These are phyloP conservation scores for Crepidodera aurea DNA, from an alignment of 2,888 invertebrate genomes.

Conservation along the genomic window DNA sequence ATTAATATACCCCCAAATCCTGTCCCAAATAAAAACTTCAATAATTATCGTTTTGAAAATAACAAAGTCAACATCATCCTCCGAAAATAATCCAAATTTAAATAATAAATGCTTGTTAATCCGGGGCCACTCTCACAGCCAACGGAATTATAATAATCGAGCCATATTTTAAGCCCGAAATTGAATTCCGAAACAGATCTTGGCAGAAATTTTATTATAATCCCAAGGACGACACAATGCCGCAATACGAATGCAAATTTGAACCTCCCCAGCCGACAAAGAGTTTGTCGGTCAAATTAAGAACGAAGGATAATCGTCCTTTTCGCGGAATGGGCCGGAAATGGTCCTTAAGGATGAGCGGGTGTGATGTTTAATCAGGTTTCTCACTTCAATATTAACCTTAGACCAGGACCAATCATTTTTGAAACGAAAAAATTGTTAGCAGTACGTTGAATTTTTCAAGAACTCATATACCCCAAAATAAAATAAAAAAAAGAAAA, in stretches of 20 bases:
- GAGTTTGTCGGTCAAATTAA: conserved; percentile 13
- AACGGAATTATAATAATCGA: conserved; percentile 27
- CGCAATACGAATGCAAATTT: conserved; percentile 38
- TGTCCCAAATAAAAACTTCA: not conserved
- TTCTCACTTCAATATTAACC: no score
- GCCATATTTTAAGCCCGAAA: conserved; percentile 38
- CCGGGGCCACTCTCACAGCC: not conserved
- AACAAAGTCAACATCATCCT: not conserved
- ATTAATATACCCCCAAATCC: no score
- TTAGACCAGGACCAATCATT: no score
- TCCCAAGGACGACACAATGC: conserved; percentile 25
- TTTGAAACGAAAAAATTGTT: no score
- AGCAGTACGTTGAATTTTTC: no score
- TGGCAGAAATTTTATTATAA: conserved; percentile 42
- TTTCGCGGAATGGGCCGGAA: not conserved
- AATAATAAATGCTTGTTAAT: conserved; percentile 6
- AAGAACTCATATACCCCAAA: no score
- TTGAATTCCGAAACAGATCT: conserved; percentile 43
- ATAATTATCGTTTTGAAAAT: not conserved
- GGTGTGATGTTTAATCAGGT: not conserved
- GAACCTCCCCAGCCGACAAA: conserved; percentile 11
- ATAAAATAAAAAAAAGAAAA: no score
- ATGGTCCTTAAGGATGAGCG: not conserved
- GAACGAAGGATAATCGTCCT: conserved; percentile 11
- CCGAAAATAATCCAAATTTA: conserved; percentile 7